phyloP scores from a whole-genome alignment of 2,888 invertebrate species.

The Crematogaster levior region DNA sequence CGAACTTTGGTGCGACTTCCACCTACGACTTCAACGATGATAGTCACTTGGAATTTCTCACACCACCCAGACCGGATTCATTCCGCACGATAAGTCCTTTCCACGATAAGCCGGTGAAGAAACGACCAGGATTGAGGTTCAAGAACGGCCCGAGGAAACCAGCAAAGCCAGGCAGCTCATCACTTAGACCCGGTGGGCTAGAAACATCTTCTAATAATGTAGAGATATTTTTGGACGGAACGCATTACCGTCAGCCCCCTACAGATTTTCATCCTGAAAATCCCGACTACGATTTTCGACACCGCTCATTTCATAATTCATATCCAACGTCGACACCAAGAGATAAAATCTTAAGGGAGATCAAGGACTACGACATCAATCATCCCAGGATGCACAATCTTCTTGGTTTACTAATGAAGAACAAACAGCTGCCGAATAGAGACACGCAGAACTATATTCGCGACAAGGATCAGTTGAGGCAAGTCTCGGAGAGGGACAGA shows the following conservation, averaged over 20 bases:
- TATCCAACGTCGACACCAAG: slow-evolving; percentile 75
- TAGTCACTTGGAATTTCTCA: slow-evolving; percentile 76
- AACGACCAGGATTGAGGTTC: slow-evolving; percentile 72
- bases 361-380: slow-evolving; percentile 76
- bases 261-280: not conserved
- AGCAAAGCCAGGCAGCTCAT: slow-evolving; percentile 32
- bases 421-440: slow-evolving; percentile 80
- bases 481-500: slow-evolving; percentile 77
- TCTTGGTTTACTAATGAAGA: slow-evolving; percentile 83
- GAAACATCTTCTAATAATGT: slow-evolving; percentile 75
- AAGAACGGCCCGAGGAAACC: slow-evolving; percentile 60
- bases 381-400: slow-evolving; percentile 82
- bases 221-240: slow-evolving; percentile 37
- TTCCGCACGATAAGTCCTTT: slow-evolving; percentile 79
- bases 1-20: not conserved
- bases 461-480: slow-evolving; percentile 72
- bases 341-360: slow-evolving; percentile 29
- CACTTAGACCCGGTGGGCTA: slow-evolving; percentile 63
- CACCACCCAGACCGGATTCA: slow-evolving; percentile 78
- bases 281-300: slow-evolving; percentile 40
- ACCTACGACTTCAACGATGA: slow-evolving; percentile 44
- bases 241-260: not conserved
- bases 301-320: slow-evolving; percentile 60
- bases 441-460: slow-evolving; percentile 68
- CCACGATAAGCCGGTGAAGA: slow-evolving; percentile 77